Conservation (phyloP, 2,888 invertebrate species). For the Magallana nippona region DNA sequence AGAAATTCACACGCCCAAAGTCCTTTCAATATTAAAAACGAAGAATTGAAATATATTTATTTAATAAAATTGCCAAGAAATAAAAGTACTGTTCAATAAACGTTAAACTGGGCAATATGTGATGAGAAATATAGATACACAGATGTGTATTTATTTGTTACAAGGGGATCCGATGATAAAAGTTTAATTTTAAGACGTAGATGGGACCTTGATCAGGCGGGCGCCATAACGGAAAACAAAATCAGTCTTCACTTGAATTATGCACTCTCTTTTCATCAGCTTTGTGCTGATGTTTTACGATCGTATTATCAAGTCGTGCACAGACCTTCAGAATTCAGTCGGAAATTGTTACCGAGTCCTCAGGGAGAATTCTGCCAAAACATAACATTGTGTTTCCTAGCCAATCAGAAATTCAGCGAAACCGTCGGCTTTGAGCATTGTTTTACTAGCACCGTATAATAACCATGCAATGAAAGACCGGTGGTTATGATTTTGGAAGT, state of each 20-base stretch:
- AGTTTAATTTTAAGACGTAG: not conserved
- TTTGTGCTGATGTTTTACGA: constrained; percentile 7
- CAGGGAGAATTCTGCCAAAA: constrained; percentile 13
- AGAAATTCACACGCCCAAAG: too few species aligned
- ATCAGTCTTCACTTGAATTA: constrained; percentile 22
- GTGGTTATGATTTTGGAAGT: constrained; percentile 4
- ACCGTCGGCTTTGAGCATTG: not conserved
- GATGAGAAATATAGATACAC: too few species aligned
- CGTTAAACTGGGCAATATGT: too few species aligned
- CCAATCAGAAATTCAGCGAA: constrained; percentile 23
- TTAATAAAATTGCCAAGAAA: too few species aligned
- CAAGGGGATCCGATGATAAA: not conserved
- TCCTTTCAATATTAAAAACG: too few species aligned
- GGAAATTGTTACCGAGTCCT: constrained; percentile 15
- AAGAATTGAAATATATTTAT: too few species aligned
- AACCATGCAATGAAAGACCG: constrained; percentile 21
- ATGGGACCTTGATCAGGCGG: not conserved
- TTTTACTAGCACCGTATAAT: constrained; percentile 14
- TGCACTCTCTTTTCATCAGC: constrained; percentile 5
- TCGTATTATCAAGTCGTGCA: constrained; percentile 26
- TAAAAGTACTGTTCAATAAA: too few species aligned
- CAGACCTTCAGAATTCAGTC: constrained; percentile 10
- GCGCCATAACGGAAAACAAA: not conserved
- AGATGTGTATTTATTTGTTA: not conserved
- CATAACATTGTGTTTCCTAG: constrained; percentile 17